Evolutionary conservation across 1,140 invertebrate species (phyloP).

Genomic region (Drosophila lowei): DNA sequence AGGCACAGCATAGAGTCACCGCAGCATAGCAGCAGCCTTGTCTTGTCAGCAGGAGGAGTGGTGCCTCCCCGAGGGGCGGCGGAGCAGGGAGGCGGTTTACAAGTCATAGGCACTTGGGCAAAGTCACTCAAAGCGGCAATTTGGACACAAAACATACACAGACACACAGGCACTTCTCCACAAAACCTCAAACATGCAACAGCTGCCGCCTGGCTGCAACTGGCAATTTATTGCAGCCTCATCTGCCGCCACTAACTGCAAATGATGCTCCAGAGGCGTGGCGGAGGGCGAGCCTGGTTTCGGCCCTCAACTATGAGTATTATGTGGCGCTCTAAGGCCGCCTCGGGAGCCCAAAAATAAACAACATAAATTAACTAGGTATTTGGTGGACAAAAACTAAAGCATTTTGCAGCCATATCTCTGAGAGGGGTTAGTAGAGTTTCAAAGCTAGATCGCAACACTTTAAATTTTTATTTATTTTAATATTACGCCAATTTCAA

Average conservation of each 20-base stretch:
- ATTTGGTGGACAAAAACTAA: too few relatives aligned
- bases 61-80: neutral
- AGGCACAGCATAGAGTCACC: neutral
- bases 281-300: neutral
- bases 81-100: constrained; percentile 1
- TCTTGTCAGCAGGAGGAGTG: constrained; percentile 15
- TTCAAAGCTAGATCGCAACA: too few relatives aligned
- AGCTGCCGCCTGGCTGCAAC: constrained; percentile 61
- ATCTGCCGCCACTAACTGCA: constrained; percentile 40
- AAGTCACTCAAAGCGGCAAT: constrained; percentile 59
- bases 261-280: constrained; percentile 16
- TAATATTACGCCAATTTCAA: too few relatives aligned
- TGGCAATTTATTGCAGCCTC: constrained; percentile 68
- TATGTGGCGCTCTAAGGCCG: too few relatives aligned
- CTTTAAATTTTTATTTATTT: too few relatives aligned
- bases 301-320: too few relatives aligned
- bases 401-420: too few relatives aligned
- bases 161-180: constrained; percentile 23
- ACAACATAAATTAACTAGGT: too few relatives aligned
- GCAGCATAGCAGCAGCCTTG: constrained; percentile 30
- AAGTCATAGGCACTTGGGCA: constrained; percentile 44
- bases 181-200: constrained; percentile 58
- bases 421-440: too few relatives aligned
- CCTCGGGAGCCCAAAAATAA: too few relatives aligned
- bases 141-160: constrained; percentile 37